phyloP scores from a whole-genome alignment of 2,797 vertebrate genomes.

The Arnoldichthys spilopterus region DNA sequence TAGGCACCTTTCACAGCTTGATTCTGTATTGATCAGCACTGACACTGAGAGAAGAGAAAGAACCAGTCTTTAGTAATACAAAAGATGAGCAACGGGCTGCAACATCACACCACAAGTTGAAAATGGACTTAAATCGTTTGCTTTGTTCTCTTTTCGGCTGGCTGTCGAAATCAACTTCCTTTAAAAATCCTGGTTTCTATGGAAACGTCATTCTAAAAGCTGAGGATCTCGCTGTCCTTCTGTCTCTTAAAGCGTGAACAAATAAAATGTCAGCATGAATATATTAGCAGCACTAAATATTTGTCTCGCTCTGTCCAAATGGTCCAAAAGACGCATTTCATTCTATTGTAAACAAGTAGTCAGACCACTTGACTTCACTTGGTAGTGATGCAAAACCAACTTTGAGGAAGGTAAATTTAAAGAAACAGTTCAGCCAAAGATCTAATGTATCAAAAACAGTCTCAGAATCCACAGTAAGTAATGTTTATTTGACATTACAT shows the following conservation, averaged over 20 bases:
- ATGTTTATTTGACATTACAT: no score
- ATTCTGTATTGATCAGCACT: not conserved
- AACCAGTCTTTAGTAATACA: not conserved
- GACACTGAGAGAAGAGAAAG: not conserved
- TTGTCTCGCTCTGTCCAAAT: conserved; percentile 39
- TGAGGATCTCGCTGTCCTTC: conserved; percentile 29
- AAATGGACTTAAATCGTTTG: conserved; percentile 13
- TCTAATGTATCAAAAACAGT: no score
- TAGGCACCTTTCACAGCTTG: not conserved
- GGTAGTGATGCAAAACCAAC: not conserved
- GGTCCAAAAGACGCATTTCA: conserved; percentile 27
- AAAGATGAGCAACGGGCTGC: not conserved
- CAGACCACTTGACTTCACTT: no score
- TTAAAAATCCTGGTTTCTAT: conserved; percentile 56
- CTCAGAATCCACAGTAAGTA: no score
- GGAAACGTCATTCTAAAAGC: conserved; percentile 54
- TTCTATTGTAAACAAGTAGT: conserved; percentile 3
- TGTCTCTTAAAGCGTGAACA: conserved; percentile 16
- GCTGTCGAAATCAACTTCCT: conserved; percentile 48
- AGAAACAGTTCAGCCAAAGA: not conserved
- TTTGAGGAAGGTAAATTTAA: not conserved
- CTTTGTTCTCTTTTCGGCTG: conserved; percentile 34
- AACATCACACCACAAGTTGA: not conserved
- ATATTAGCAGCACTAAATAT: conserved; percentile 41
- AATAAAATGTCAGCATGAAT: conserved; percentile 38